Evolutionary conservation across 2,113 vertebrate genomes (phyloP).

Genomic region (Onychostruthus taczanowskii): DNA sequence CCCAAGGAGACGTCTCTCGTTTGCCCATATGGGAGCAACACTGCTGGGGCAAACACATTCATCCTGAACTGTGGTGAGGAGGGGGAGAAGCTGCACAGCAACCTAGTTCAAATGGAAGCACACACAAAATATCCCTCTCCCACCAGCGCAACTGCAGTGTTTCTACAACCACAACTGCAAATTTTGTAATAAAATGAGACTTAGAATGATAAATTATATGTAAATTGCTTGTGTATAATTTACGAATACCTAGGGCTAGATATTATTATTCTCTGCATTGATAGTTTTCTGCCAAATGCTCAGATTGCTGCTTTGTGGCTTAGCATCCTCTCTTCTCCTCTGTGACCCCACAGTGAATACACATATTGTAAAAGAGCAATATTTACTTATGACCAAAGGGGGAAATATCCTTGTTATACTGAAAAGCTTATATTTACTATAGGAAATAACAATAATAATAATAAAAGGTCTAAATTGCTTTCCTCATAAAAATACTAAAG

Average conservation of each 20-base stretch:
- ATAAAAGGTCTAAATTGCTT: background rate
- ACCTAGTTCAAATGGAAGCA: background rate
- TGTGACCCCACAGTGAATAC: background rate
- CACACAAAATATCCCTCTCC: background rate
- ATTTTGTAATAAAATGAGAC: conserved; percentile 10
- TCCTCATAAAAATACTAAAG: conserved; percentile 26
- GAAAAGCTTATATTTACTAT: conserved; percentile 10
- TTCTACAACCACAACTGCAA: background rate
- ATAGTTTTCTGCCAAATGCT: background rate
- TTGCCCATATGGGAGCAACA: background rate
- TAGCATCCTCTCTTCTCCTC: background rate
- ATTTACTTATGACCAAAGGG: conserved; percentile 26
- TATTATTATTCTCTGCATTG: conserved; percentile 52
- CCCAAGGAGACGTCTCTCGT: background rate
- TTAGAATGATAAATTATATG: conserved; percentile 51
- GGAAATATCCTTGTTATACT: background rate
- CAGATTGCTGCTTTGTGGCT: background rate
- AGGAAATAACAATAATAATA: background rate
- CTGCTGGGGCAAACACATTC: background rate
- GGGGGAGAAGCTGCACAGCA: background rate
- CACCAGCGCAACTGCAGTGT: rapidly evolving
- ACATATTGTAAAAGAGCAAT: background rate
- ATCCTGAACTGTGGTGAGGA: background rate
- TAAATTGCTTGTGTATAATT: conserved; percentile 58
- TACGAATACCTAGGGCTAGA: conserved; percentile 51